Conservation (phyloP, 2,113 vertebrate species). For the Pteropus alecto region DNA sequence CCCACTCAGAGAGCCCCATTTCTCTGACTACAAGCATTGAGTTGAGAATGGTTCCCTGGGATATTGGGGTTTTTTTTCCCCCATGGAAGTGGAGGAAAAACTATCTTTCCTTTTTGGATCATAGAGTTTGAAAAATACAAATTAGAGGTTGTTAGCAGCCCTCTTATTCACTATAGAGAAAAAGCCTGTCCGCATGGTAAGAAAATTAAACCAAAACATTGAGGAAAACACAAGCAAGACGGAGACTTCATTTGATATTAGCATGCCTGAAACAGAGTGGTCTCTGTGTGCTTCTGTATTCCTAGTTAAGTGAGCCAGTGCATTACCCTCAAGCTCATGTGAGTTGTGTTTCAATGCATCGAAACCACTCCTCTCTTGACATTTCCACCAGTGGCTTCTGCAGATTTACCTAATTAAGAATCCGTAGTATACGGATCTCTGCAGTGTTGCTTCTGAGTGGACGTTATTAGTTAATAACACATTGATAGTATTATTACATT, state of each 20-base stretch:
- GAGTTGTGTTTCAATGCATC: background rate
- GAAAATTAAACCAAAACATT: background rate
- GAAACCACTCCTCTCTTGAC: background rate
- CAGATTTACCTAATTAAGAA: background rate
- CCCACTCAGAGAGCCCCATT: background rate
- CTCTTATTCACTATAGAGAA: rapidly evolving
- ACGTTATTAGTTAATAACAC: background rate
- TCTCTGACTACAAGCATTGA: background rate
- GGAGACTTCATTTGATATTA: background rate
- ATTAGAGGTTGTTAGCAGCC: background rate
- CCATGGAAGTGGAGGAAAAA: background rate
- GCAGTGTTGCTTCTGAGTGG: background rate
- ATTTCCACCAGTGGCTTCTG: background rate
- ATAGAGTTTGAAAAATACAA: background rate
- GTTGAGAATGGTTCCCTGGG: background rate
- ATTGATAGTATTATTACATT: background rate
- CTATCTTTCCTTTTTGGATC: background rate
- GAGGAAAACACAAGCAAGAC: background rate
- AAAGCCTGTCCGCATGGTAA: background rate
- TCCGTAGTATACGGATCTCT: background rate
- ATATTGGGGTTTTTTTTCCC: background rate
- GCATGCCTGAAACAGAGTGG: background rate
- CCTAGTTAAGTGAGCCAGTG: background rate
- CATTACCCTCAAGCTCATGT: background rate
- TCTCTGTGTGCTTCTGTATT: background rate